Conservation (phyloP, 2,888 invertebrate genomes). For the Drosophila suboccidentalis region DNA sequence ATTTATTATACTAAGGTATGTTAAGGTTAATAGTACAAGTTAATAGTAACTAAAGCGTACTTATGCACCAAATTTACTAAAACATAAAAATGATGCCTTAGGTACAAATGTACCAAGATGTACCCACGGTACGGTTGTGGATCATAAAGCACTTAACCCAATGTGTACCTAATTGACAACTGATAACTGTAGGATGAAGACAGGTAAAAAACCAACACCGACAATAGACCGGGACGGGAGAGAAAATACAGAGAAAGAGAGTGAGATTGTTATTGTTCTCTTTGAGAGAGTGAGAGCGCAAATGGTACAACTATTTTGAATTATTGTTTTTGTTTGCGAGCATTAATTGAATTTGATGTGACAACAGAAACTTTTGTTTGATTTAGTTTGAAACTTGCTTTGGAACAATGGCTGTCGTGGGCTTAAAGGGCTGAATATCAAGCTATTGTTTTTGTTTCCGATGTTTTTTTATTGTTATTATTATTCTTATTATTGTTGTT, state of each 20-base stretch:
- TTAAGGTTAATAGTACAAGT: background rate
- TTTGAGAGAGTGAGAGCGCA: constrained; percentile 27
- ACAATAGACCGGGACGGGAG: constrained; percentile 60
- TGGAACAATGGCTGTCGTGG: constrained; percentile 61
- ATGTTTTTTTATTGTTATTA: constrained; percentile 19
- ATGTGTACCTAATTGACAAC: constrained; percentile 43
- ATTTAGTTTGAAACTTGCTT: constrained; percentile 63
- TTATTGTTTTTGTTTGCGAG: constrained; percentile 67
- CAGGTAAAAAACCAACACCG: constrained; percentile 63
- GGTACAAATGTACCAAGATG: background rate
- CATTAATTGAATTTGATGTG: constrained; percentile 77
- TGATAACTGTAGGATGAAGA: constrained; percentile 20
- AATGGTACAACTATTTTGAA: constrained; percentile 70
- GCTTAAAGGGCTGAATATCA: constrained; percentile 46
- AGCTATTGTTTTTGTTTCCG: constrained; percentile 2
- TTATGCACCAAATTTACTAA: background rate
- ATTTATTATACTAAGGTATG: background rate
- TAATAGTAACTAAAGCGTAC: background rate
- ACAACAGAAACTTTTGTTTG: constrained; percentile 67
- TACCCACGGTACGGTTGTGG: background rate
- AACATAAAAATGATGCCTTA: background rate
- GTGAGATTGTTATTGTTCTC: constrained; percentile 11
- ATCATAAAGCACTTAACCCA: constrained; percentile 2
- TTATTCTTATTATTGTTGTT: constrained; percentile 22
- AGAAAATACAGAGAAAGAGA: constrained; percentile 17